These are phyloP conservation scores for Cactoblastis cactorum DNA, from an alignment of 2,888 invertebrate genomes.

Conservation along the genomic window DNA sequence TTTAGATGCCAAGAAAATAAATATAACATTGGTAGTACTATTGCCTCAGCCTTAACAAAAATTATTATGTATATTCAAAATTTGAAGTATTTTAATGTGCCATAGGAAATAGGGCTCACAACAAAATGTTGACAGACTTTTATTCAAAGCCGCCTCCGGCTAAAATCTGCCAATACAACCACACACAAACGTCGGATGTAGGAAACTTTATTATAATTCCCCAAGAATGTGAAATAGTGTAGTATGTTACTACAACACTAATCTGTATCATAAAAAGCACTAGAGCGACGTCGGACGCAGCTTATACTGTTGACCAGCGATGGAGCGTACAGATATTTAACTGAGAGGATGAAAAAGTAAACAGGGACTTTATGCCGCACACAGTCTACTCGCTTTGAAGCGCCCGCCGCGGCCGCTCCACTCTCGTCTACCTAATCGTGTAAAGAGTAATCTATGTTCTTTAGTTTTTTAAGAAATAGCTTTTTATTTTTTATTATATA, in stretches of 20 bases:
- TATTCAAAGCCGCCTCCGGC: conserved; percentile 21
- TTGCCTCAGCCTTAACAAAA: too few relatives aligned
- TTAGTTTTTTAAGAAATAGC: too few relatives aligned
- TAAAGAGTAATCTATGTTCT: conserved; percentile 45
- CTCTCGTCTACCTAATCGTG: conserved; percentile 41
- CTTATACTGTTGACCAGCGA: conserved; percentile 57
- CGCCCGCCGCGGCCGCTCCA: conserved; percentile 28
- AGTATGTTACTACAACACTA: conserved; percentile 44
- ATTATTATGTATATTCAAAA: too few relatives aligned
- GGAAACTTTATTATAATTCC: conserved; percentile 58
- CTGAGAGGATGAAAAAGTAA: conserved; percentile 52
- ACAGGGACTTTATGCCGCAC: conserved; percentile 46
- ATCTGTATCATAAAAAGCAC: conserved; percentile 57
- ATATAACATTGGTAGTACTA: too few relatives aligned
- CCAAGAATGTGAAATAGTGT: conserved; percentile 50
- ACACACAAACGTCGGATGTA: conserved; percentile 32
- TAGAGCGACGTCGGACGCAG: conserved; percentile 35
- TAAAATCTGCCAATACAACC: conserved; percentile 35
- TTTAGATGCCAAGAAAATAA: too few relatives aligned
- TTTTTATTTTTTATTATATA: too few relatives aligned
- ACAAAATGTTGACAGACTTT: not conserved
- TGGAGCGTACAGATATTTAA: conserved; percentile 58
- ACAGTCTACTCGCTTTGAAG: conserved; percentile 33
- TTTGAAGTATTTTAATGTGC: too few relatives aligned
- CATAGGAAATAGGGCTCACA: too few relatives aligned